These are phyloP conservation scores for Tenthredo scrophulariae DNA, from an alignment of 2,888 invertebrate species.

Conservation along the genomic window DNA sequence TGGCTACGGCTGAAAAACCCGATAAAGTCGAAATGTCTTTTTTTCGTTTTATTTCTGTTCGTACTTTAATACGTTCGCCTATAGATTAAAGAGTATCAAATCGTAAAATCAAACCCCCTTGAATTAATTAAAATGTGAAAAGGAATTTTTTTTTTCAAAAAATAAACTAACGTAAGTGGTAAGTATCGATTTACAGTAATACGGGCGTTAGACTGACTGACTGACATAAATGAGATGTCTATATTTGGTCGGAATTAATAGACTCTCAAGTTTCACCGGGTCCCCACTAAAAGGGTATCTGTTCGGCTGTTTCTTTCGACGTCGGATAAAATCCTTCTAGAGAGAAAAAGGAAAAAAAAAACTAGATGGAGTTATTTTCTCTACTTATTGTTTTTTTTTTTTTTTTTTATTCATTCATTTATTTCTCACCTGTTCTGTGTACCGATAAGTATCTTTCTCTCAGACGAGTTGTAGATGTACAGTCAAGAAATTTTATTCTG, in stretches of 20 bases:
- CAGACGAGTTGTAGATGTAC: too few relatives aligned
- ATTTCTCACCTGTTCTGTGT: background rate
- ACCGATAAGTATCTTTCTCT: background rate
- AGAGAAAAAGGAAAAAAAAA: background rate
- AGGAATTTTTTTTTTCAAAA: too few relatives aligned
- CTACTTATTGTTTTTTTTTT: background rate
- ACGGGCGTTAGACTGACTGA: background rate
- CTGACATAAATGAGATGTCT: background rate
- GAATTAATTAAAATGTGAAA: too few relatives aligned
- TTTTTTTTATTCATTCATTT: too few relatives aligned
- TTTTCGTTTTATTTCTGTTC: too few relatives aligned
- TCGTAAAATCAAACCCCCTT: too few relatives aligned
- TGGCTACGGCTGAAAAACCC: background rate
- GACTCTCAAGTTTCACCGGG: background rate
- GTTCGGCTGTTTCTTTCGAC: background rate
- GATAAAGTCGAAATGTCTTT: too few relatives aligned
- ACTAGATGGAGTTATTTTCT: background rate
- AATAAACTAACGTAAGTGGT: background rate
- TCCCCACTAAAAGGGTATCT: background rate
- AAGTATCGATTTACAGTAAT: background rate
- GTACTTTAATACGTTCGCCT: too few relatives aligned
- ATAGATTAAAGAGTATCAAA: too few relatives aligned
- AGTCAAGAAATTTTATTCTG: too few relatives aligned
- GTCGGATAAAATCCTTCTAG: background rate
- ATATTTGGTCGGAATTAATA: constrained; percentile 15